phyloP scores from a whole-genome alignment of 1,140 invertebrate species.

The Lepidurus packardi region DNA sequence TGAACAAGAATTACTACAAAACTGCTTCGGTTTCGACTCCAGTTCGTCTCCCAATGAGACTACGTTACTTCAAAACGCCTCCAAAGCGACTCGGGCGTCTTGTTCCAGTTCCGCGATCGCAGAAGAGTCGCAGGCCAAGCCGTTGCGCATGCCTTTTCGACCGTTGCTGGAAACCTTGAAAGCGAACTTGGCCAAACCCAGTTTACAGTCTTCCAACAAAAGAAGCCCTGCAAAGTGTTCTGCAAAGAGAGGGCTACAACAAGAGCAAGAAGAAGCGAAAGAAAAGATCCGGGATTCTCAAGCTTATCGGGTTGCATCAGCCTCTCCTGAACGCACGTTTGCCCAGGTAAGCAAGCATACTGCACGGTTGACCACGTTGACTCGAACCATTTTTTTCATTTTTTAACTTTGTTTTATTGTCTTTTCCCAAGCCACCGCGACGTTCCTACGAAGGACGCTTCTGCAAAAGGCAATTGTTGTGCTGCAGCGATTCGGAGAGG shows the following conservation, averaged over 20 bases:
- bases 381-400: not conserved
- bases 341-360: not conserved
- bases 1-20: not conserved
- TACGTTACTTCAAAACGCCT: not conserved
- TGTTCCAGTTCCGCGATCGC: not conserved
- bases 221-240: not conserved
- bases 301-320: not conserved
- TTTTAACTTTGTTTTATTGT: not conserved
- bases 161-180: conserved; percentile 9
- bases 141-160: not conserved
- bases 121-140: not conserved
- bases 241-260: not conserved
- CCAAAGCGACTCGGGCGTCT: not conserved
- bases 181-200: not conserved
- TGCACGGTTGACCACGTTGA: not conserved
- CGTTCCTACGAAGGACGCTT: not conserved
- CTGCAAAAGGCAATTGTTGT: not conserved
- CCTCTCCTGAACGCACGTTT: not conserved
- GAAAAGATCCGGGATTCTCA: not conserved
- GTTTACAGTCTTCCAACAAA: not conserved
- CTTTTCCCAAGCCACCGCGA: not conserved
- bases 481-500: not conserved
- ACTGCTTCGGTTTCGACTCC: not conserved
- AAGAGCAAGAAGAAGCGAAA: not conserved
- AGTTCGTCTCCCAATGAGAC: not conserved